phyloP scores from a whole-genome alignment of 2,797 vertebrate species.

The Leptoclinus maculatus region DNA sequence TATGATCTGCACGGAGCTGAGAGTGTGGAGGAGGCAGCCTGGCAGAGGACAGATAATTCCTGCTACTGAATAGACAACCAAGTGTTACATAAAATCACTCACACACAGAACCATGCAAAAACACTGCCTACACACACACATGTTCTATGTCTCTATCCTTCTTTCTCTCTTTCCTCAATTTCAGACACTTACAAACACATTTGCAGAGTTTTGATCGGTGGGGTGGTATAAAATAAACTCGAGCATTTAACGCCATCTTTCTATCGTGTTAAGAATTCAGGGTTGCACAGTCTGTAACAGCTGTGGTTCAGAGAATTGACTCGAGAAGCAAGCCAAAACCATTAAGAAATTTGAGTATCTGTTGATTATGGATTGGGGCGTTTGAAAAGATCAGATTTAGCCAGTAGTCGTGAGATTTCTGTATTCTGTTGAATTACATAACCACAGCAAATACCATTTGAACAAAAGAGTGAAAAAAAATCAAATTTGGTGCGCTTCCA shows the following conservation, averaged over 20 bases:
- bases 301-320: neutral
- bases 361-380: neutral
- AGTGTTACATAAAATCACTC: slow-evolving; percentile 63
- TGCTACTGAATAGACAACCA: slow-evolving; percentile 55
- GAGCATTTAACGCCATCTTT: slow-evolving; percentile 4
- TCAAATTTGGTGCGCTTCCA: neutral
- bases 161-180: slow-evolving; percentile 21
- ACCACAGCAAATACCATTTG: neutral
- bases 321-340: too few species aligned
- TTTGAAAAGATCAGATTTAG: neutral
- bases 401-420: neutral
- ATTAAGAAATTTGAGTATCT: neutral
- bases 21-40: slow-evolving; percentile 59
- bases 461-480: neutral
- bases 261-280: neutral
- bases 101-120: slow-evolving; percentile 22
- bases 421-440: neutral
- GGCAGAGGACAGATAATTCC: slow-evolving; percentile 51
- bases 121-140: slow-evolving; percentile 50
- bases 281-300: neutral
- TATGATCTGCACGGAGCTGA: slow-evolving; percentile 43
- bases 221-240: neutral
- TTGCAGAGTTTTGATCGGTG: neutral
- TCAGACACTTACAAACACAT: neutral
- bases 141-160: slow-evolving; percentile 13